These are phyloP conservation scores for Xanthia togata DNA, from an alignment of 2,888 invertebrate genomes.

Conservation along the genomic window DNA sequence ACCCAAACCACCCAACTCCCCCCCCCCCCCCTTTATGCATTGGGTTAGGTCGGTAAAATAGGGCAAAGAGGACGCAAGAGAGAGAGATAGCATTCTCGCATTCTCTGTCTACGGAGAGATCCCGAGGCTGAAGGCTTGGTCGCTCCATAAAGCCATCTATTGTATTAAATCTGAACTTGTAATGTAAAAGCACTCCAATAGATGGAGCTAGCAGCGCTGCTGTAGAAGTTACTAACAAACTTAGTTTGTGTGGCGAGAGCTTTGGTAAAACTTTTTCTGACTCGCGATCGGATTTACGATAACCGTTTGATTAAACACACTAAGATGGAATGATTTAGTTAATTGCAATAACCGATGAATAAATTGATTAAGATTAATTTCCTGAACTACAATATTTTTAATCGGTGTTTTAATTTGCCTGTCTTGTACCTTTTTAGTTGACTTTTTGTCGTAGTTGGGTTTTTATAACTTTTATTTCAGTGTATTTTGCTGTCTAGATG, in stretches of 20 bases:
- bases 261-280: conserved; percentile 14
- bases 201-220: conserved; percentile 21
- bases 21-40: conserved; percentile 34
- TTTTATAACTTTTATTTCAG: not conserved
- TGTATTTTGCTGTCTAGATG: not conserved
- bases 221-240: conserved; percentile 27
- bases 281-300: not conserved
- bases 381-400: not conserved
- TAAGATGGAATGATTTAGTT: not conserved
- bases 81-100: not conserved
- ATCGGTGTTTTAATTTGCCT: too few species aligned
- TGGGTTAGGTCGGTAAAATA: conserved; percentile 31
- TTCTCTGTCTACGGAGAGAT: not conserved
- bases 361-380: not conserved
- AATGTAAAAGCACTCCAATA: not conserved
- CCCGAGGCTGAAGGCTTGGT: not conserved
- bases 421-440: too few species aligned
- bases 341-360: not conserved
- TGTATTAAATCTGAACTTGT: not conserved
- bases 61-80: not conserved
- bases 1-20: conserved; percentile 23
- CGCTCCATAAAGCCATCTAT: conserved; percentile 33
- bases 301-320: not conserved
- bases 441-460: too few species aligned
- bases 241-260: conserved; percentile 6